These are phyloP conservation scores for Stylophora pistillata DNA, from an alignment of 64 coral and sea anemone species.

Conservation along the genomic window DNA sequence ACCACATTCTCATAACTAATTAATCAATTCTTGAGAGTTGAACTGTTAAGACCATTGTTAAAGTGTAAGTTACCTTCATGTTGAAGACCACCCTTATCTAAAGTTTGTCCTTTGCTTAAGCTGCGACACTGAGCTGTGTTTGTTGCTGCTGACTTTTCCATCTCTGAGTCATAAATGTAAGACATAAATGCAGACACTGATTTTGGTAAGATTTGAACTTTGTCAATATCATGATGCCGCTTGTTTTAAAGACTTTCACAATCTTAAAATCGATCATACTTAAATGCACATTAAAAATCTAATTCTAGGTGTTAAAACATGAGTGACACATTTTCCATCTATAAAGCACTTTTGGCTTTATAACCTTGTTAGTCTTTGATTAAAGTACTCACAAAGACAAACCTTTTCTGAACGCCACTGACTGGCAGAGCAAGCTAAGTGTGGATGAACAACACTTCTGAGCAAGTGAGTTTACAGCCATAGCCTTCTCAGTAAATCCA, in stretches of 20 bases:
- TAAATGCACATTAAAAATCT: no score
- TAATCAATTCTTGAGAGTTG: no score
- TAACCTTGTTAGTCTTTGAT: not conserved
- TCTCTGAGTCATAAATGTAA: not conserved
- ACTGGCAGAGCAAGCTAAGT: slow-evolving; percentile 12
- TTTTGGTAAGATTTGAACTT: not conserved
- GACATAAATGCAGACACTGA: not conserved
- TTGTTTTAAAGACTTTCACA: not conserved
- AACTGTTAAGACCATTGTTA: no score
- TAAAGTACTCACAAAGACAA: not conserved
- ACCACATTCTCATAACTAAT: no score
- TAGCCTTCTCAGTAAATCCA: slow-evolving; percentile 39
- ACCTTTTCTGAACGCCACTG: slow-evolving; percentile 38
- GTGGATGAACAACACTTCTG: slow-evolving; percentile 41
- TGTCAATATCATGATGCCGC: not conserved
- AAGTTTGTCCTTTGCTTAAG: not conserved
- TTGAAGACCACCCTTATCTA: not conserved
- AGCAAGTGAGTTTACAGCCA: slow-evolving; percentile 38
- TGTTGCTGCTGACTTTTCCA: not conserved
- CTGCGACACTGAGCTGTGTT: not conserved
- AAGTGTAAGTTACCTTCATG: not conserved
- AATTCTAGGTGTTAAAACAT: not conserved
- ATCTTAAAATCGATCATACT: no score
- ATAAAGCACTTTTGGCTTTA: no score
- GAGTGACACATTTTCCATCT: not conserved